Percentiles rank a stretch among this genome's conserved stretches.
These are phyloP conservation scores for Napeogenes sylphis DNA, from an alignment of 2,888 invertebrate species.

Conservation along the genomic window DNA sequence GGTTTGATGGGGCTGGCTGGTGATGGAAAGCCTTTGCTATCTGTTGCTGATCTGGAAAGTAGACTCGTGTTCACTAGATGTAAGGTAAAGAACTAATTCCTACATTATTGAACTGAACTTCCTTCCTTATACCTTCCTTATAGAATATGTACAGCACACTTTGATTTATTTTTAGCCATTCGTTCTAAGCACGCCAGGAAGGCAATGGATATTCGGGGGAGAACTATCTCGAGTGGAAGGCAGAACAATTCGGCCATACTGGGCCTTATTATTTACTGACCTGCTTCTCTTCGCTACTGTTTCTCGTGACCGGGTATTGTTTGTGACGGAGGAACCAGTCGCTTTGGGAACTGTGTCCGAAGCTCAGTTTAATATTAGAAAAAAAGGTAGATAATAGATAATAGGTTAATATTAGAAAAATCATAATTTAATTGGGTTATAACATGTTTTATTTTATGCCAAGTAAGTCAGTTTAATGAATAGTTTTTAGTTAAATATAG, in stretches of 20 bases:
- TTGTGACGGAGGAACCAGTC: slow-evolving; percentile 92
- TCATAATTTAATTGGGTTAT: not conserved
- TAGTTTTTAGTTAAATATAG: not conserved
- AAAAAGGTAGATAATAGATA: slow-evolving; percentile 87
- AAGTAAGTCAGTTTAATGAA: not conserved
- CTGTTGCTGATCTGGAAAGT: slow-evolving; percentile 90
- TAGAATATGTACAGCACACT: not conserved
- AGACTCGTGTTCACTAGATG: slow-evolving; percentile 93
- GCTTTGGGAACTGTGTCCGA: slow-evolving; percentile 87
- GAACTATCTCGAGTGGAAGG: slow-evolving; percentile 91
- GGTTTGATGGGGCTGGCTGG: slow-evolving; percentile 91
- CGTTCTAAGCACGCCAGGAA: slow-evolving; percentile 87
- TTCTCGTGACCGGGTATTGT: slow-evolving; percentile 89
- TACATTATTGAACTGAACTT: not conserved
- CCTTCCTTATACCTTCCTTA: not conserved
- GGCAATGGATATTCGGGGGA: slow-evolving; percentile 94
- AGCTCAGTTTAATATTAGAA: slow-evolving; percentile 90
- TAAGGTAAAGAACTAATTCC: slow-evolving; percentile 75
- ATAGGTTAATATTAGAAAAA: too few relatives aligned
- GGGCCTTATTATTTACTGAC: slow-evolving; percentile 91
- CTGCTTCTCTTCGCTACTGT: slow-evolving; percentile 91
- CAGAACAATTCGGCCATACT: slow-evolving; percentile 87
- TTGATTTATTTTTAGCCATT: slow-evolving; percentile 80
- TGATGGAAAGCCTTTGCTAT: slow-evolving; percentile 88
- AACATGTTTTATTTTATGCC: not conserved